Evolutionary conservation across 2,888 invertebrate species (phyloP).

Genomic region (Myopa testacea): DNA sequence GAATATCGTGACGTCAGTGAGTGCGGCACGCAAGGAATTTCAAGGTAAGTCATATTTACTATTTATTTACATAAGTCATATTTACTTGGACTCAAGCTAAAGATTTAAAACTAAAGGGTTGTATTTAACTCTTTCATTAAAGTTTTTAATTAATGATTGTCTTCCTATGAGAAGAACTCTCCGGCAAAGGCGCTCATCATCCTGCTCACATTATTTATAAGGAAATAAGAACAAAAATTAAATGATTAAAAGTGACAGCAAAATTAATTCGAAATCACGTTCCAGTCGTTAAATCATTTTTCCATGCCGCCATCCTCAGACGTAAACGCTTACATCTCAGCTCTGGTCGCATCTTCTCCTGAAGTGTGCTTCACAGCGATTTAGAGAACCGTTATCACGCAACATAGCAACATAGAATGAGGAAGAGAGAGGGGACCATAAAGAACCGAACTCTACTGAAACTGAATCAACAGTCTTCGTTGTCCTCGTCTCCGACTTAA

Average conservation of each 20-base stretch:
- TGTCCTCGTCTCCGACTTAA: constrained; percentile 21
- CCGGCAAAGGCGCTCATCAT: not conserved
- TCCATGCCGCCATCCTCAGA: constrained; percentile 1
- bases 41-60: constrained; percentile 94
- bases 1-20: constrained; percentile 97
- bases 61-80: no score
- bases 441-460: no score
- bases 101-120: not conserved
- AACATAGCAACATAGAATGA: not conserved
- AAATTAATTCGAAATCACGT: constrained; percentile 45
- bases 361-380: constrained; percentile 12
- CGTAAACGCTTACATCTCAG: not conserved
- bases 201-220: not conserved
- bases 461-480: constrained; percentile 29
- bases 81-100: not conserved
- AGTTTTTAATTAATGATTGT: no score
- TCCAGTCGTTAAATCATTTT: constrained; percentile 36
- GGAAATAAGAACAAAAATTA: constrained; percentile 10
- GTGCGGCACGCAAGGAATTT: constrained; percentile 97
- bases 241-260: constrained; percentile 25
- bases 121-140: no score
- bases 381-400: not conserved
- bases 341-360: not conserved
- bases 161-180: not conserved
- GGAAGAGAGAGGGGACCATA: not conserved